These are phyloP conservation scores for Megalops atlanticus DNA, from an alignment of 2,113 vertebrate species.

Conservation along the genomic window DNA sequence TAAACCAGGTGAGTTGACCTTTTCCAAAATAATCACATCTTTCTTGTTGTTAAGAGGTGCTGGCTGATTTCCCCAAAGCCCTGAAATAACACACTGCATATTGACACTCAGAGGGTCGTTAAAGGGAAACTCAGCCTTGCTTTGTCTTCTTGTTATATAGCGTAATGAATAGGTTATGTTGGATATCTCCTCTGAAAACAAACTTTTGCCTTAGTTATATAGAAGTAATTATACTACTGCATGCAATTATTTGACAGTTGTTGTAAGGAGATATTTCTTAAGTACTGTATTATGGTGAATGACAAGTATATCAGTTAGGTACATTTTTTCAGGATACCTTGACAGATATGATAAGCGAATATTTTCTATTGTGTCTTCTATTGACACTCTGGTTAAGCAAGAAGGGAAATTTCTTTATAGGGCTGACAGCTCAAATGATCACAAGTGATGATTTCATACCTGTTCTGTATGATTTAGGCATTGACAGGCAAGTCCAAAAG, in stretches of 20 bases:
- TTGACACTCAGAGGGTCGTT: constrained; percentile 5
- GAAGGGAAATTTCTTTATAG: neutral
- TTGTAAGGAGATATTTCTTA: neutral
- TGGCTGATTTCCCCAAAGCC: neutral
- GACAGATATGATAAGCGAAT: neutral
- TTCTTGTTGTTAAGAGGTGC: neutral
- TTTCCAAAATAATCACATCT: constrained; percentile 14
- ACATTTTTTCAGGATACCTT: neutral
- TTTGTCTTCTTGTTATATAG: neutral
- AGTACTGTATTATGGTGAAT: neutral
- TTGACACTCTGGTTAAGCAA: neutral
- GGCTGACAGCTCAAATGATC: neutral
- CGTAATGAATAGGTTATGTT: neutral
- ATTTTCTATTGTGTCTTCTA: neutral
- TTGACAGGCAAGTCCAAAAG: neutral
- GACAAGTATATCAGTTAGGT: neutral
- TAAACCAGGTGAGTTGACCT: constrained; percentile 5
- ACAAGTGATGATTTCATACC: neutral
- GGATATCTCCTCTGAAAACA: too few relatives aligned
- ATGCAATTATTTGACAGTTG: neutral
- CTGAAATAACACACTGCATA: neutral
- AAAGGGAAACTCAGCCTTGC: neutral
- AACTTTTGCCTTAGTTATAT: too few relatives aligned
- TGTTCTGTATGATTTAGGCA: neutral
- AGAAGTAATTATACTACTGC: neutral